Evolutionary conservation across 1,140 invertebrate genomes (phyloP), one percentile per base, ranked within the genome.

Genomic region (Conopomorpha cramerella): DNA sequence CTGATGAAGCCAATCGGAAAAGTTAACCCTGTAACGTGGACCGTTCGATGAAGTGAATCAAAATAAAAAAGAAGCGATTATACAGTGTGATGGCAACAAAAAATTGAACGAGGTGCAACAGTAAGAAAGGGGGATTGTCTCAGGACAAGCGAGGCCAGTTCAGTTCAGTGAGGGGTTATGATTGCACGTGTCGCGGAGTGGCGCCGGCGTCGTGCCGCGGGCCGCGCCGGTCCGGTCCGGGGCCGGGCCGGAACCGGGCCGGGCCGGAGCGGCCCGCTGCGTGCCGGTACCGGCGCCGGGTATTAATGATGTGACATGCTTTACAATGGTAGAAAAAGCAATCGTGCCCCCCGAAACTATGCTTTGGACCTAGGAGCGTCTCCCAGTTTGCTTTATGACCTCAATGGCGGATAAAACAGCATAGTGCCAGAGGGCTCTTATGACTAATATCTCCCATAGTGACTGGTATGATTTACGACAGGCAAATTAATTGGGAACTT

Each of bases 21-120:
- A 66, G 67, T 73, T 71, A 73, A 74, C 72, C 73, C 74, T 77
- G 74, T 76, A 45, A 77, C 68, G 65, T 76, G 71, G 70, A 76
- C 72, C 74, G 68, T 65, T 73, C 66, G 63, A 68, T 71, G 65
- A 70, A 70, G 66, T 71, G 68, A 73, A 73, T n/a, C n/a, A n/a
- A n/a, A n/a, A n/a, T n/a, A 72, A 70, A 73, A 67, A 72, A 71
- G 48, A 76, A 76, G 67, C 66, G 58, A 64, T 55, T 66, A 71
- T 37, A 57, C 10, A 64, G 54, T 64, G 70, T 68, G 60, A 58
- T 68, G 64, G 71, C 71, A 76, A 76, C 64, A 63, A 63, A 76
- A 72, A 72, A 72, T 67, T 71, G 53, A 72, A 74, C 67, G 67
- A 71, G 68, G 66, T 76, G 71, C 71, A 70, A 65, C 50, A 66